Conservation (phyloP, 2,888 invertebrate genomes). For the Heteromyza rotundicornis region DNA sequence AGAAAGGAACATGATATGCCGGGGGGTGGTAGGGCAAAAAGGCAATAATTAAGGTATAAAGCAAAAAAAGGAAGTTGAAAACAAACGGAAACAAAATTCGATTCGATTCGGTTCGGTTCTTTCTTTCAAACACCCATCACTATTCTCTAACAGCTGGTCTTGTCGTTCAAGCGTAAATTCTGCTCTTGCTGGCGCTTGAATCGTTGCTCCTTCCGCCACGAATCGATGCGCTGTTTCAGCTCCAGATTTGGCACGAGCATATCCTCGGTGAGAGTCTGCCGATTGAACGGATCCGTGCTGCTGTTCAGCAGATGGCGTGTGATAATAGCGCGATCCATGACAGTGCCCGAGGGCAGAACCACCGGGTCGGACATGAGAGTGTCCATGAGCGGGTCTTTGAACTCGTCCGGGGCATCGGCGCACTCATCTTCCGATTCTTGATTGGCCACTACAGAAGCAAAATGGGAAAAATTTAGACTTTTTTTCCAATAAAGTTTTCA, state of each 20-base stretch:
- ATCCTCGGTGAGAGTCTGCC: slow-evolving; percentile 93
- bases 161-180: slow-evolving; percentile 46
- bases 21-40: no score
- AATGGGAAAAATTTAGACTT: no score
- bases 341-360: slow-evolving; percentile 84
- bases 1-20: no score
- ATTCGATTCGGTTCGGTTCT: neutral
- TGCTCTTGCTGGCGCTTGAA: slow-evolving; percentile 55
- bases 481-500: no score
- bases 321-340: slow-evolving; percentile 95
- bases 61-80: no score
- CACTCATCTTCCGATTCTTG: slow-evolving; percentile 89
- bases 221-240: slow-evolving; percentile 82
- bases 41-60: no score
- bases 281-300: slow-evolving; percentile 96
- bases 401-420: slow-evolving; percentile 96
- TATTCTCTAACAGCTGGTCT: no score
- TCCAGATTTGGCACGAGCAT: slow-evolving; percentile 89
- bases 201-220: slow-evolving; percentile 83
- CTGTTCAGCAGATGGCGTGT: slow-evolving; percentile 93
- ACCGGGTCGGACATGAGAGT: slow-evolving; percentile 97
- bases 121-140: neutral
- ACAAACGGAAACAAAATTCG: no score
- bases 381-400: slow-evolving; percentile 96
- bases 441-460: slow-evolving; percentile 73